Evolutionary conservation across 2,113 vertebrate genomes (phyloP).

Genomic region (Sterrhoptilus dennistouni): DNA sequence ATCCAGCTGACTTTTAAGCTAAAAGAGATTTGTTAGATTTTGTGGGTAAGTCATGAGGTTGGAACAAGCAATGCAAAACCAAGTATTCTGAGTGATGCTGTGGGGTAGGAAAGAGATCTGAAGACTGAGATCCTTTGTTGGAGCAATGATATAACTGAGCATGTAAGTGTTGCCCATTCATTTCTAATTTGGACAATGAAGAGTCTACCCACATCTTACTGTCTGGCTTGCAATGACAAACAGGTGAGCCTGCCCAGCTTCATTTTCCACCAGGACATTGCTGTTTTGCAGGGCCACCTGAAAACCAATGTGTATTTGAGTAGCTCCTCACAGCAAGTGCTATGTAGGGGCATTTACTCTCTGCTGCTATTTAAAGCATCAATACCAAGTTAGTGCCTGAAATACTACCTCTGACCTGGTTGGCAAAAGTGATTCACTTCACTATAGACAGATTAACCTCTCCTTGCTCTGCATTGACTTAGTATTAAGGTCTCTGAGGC

Average conservation of each 20-base stretch:
- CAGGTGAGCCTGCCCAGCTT: background rate
- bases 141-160: background rate
- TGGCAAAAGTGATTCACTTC: background rate
- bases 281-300: background rate
- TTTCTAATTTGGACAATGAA: conserved; percentile 12
- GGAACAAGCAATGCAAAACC: background rate
- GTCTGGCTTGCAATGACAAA: background rate
- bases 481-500: background rate
- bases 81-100: background rate
- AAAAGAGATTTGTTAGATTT: background rate
- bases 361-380: conserved; percentile 43
- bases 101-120: background rate
- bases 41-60: background rate
- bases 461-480: background rate
- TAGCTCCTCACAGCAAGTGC: background rate
- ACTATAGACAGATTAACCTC: background rate
- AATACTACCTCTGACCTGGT: conserved; percentile 4
- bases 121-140: background rate
- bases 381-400: background rate
- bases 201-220: background rate
- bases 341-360: conserved; percentile 12
- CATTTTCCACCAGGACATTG: background rate
- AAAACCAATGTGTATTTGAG: background rate
- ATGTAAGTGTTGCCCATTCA: background rate
- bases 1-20: background rate